A percentile compares a stretch with the other conserved stretches of the same genome.
phyloP scores from a whole-genome alignment of 1,140 invertebrate species.

The Drosophila hydei region DNA sequence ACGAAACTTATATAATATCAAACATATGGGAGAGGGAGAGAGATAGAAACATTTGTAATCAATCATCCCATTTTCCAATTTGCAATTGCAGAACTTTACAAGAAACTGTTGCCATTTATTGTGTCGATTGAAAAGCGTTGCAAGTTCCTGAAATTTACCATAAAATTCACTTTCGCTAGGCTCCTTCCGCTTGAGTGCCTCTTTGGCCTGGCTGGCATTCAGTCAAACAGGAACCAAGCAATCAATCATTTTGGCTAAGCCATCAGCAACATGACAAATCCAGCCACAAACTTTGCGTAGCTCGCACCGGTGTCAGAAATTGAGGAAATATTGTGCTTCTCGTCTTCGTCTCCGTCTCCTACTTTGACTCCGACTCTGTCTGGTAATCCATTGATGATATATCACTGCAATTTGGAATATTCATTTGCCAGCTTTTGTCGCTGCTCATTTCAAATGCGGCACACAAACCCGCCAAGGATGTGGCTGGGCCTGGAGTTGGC shows the following conservation, averaged over 20 bases:
- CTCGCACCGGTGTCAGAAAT: constrained; percentile 41
- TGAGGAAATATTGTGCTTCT: constrained; percentile 1
- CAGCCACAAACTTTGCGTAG: constrained; percentile 73
- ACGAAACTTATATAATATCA: too few species aligned
- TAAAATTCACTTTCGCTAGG: background rate
- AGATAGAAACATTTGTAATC: background rate
- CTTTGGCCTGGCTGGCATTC: constrained; percentile 50
- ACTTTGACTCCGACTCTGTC: background rate
- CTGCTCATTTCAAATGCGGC: constrained; percentile 68
- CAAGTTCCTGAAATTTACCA: constrained; percentile 7
- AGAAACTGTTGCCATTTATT: constrained; percentile 14
- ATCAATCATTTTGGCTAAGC: constrained; percentile 76
- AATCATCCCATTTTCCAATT: constrained; percentile 30
- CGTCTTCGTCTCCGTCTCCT: background rate
- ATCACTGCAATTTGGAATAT: constrained; percentile 75
- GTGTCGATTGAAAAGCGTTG: constrained; percentile 11
- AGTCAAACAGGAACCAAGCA: constrained; percentile 68
- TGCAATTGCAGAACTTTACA: constrained; percentile 5
- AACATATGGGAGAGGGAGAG: too few species aligned
- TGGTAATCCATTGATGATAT: constrained; percentile 72
- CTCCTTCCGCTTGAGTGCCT: constrained; percentile 26
- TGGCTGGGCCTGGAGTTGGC: background rate
- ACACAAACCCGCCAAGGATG: constrained; percentile 56
- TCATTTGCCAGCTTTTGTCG: constrained; percentile 66
- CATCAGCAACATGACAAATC: constrained; percentile 78